Base-by-base conservation (phyloP, 2,888 invertebrate genomes). In the Tiliacea citrago region DNA sequence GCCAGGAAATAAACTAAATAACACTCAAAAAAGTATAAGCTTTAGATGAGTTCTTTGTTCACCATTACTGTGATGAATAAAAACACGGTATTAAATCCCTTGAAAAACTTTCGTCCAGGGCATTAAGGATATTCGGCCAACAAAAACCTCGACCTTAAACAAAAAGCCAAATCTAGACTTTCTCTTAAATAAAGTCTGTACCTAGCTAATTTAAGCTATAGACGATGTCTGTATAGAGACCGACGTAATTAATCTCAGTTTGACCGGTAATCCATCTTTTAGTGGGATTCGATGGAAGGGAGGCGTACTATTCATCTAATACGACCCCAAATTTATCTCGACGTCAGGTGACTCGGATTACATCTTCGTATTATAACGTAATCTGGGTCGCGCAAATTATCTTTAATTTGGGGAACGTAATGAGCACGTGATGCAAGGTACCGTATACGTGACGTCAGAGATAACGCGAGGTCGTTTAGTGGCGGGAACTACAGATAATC, bases 241-340 rank as follows among this genome's bases (percentile, higher is more conserved):
- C 86, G 71, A 70, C 66, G 91, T 93, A 93, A 94, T 94, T 93
- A 93, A 94, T 93, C 94, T 93, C 91, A 90, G 91, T 92, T 93
- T 88, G 89, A 87, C 82, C 91, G 86, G 91, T 93, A 92, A 93
- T 93, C 91, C 91, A 89, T 92, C 91, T 93, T 90, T 88, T 86
- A 89, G 88, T 77, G 84, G 82, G 88, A 86, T 86, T 88, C 89
- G 88, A 88, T 88, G 82, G 87, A 84, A 79, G 77, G 82, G 82
- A 84, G 84, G 70, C 75, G 81, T 86, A 85, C 89, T 90, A 91
- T 91, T 90, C 87, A 89, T 92, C 90, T 89, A 88, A 86, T 84
- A 82, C 82, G 88, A 90, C 88, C 91, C 90, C 78, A 88, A 90
- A 93, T 92, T 92, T 91, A 91, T 93, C 90, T 89, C 84, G 69